phyloP scores from a whole-genome alignment of 37 sponge, comb jelly and placozoan genomes.

The Beroe ovata region DNA sequence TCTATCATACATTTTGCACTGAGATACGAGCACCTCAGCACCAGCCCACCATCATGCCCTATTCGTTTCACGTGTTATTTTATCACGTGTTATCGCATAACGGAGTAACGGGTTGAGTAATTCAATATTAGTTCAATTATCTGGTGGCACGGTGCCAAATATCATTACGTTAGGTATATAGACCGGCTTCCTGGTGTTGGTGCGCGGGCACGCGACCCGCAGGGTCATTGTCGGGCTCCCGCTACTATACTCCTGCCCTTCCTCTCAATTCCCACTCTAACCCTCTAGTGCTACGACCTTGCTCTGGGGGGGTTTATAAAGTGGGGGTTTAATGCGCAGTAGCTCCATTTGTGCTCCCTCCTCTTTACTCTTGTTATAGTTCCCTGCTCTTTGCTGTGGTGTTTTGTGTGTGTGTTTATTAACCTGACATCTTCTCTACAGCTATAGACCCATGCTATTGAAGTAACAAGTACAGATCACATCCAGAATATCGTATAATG shows the following conservation, averaged over 20 bases:
- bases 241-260: neutral
- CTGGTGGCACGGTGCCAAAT: neutral
- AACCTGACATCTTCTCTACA: neutral
- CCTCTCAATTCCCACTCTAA: neutral
- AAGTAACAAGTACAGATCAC: conserved; percentile 6
- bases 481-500: conserved; percentile 10
- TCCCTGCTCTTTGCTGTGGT: neutral
- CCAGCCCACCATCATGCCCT: neutral
- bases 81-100: too few relatives aligned
- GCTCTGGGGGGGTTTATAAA: neutral
- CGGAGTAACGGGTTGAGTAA: too few relatives aligned
- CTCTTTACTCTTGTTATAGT: neutral
- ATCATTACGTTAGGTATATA: neutral
- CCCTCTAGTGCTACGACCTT: neutral
- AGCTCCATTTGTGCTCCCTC: neutral
- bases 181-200: neutral
- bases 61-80: neutral
- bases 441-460: conserved; percentile 25
- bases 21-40: neutral
- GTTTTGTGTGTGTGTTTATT: neutral
- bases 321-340: neutral
- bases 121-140: neutral
- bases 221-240: neutral
- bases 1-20: too few relatives aligned
- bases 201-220: neutral